Percentiles rank a stretch among this genome's conserved stretches.
These are phyloP conservation scores for Nymphalis io DNA, from an alignment of 1,140 invertebrate species.

Conservation along the genomic window DNA sequence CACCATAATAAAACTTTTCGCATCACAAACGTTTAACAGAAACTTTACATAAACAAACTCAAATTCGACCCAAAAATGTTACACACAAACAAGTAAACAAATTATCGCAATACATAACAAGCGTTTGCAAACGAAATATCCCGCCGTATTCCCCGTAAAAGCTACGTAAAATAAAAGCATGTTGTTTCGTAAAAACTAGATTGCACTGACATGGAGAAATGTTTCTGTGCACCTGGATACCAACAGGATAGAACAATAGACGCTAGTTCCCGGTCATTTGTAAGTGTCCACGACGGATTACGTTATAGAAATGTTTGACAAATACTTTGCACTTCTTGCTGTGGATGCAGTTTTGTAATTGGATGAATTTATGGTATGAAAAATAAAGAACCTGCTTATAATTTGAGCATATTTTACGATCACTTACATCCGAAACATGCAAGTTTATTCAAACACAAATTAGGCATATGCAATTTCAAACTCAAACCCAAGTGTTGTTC, in stretches of 20 bases:
- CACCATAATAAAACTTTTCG: too few relatives aligned
- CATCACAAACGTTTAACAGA: too few relatives aligned
- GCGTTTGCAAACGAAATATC: background rate
- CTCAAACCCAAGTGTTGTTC: too few relatives aligned
- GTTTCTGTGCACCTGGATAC: slow-evolving; percentile 40
- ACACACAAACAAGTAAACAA: background rate
- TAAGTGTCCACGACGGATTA: slow-evolving; percentile 33
- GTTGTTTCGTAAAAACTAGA: slow-evolving; percentile 49
- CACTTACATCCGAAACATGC: too few relatives aligned
- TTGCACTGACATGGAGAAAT: slow-evolving; percentile 47
- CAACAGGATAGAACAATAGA: slow-evolving; percentile 28
- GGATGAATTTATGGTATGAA: background rate
- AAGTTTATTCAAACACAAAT: too few relatives aligned
- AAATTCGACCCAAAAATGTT: too few relatives aligned
- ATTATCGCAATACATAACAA: background rate
- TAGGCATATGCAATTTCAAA: too few relatives aligned
- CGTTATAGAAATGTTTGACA: slow-evolving; percentile 20
- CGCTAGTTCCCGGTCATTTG: slow-evolving; percentile 36
- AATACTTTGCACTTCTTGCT: background rate
- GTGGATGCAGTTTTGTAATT: background rate
- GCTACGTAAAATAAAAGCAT: slow-evolving; percentile 36
- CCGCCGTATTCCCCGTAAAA: slow-evolving; percentile 14
- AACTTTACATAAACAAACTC: too few relatives aligned
- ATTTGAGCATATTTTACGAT: too few relatives aligned
- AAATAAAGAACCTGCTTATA: too few relatives aligned